These are phyloP conservation scores for Nannoperca obscura DNA, from an alignment of 2,797 vertebrate genomes.

Conservation along the genomic window DNA sequence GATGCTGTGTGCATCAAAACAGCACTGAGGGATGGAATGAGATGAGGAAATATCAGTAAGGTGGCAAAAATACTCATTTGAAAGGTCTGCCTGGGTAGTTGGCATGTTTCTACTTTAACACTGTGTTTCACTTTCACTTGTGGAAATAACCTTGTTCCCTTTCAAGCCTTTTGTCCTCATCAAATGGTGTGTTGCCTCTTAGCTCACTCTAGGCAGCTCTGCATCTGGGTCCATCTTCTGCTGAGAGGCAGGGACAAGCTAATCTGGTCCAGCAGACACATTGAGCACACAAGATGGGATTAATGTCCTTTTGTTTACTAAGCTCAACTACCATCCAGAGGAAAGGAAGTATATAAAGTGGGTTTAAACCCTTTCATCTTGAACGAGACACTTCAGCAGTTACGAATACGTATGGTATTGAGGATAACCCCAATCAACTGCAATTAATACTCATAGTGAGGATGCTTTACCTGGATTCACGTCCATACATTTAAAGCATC, in stretches of 20 bases:
- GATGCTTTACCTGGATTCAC: slow-evolving; percentile 29
- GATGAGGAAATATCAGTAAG: slow-evolving; percentile 29
- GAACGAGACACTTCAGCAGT: slow-evolving; percentile 39
- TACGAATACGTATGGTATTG: slow-evolving; percentile 31
- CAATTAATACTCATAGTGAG: slow-evolving; percentile 45
- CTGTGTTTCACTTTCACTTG: slow-evolving; percentile 25
- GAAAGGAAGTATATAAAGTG: slow-evolving; percentile 55
- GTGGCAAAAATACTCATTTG: slow-evolving; percentile 31
- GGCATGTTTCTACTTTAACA: slow-evolving; percentile 31
- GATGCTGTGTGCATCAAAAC: slow-evolving; percentile 38
- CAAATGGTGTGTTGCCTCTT: slow-evolving; percentile 55
- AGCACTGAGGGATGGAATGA: slow-evolving; percentile 19
- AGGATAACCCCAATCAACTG: slow-evolving; percentile 58
- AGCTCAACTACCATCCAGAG: slow-evolving; percentile 67
- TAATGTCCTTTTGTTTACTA: slow-evolving; percentile 78
- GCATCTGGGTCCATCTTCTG: slow-evolving; percentile 63
- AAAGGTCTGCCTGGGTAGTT: slow-evolving; percentile 25
- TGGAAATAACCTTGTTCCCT: slow-evolving; percentile 57
- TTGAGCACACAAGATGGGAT: slow-evolving; percentile 56
- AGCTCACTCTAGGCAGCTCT: slow-evolving; percentile 46
- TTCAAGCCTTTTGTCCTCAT: slow-evolving; percentile 60
- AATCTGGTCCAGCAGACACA: slow-evolving; percentile 75
- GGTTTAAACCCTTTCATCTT: slow-evolving; percentile 70
- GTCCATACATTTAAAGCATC: slow-evolving; percentile 16
- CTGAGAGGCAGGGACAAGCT: slow-evolving; percentile 60